Percentiles rank a stretch among this genome's conserved stretches.
Conservation (phyloP, 2,888 invertebrate genomes). For the Mythimna lalbum region DNA sequence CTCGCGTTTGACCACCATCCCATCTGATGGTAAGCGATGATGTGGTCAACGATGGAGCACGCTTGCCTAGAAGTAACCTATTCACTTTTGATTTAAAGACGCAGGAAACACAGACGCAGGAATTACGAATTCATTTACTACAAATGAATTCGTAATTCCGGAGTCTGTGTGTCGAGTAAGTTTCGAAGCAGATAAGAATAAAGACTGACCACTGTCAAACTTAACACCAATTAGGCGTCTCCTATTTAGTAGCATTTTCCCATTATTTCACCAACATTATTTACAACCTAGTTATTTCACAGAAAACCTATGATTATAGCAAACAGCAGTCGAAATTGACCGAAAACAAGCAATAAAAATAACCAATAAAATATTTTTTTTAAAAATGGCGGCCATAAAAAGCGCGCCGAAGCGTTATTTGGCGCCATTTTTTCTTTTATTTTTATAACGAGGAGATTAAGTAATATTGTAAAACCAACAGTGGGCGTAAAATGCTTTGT, state of each 20-base stretch:
- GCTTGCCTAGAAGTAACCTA: too few relatives aligned
- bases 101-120: too few relatives aligned
- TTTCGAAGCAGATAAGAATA: background rate
- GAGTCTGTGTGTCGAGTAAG: too few relatives aligned
- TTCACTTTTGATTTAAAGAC: too few relatives aligned
- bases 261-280: constrained; percentile 47
- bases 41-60: too few relatives aligned
- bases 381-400: constrained; percentile 69
- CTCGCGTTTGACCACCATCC: too few relatives aligned
- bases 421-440: constrained; percentile 78
- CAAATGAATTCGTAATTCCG: too few relatives aligned
- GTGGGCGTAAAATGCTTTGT: constrained; percentile 81
- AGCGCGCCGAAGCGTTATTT: constrained; percentile 67
- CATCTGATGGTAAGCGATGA: too few relatives aligned
- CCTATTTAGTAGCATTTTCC: constrained; percentile 38
- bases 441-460: constrained; percentile 79
- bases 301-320: constrained; percentile 70
- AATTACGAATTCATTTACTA: too few relatives aligned
- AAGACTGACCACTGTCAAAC: constrained; percentile 4
- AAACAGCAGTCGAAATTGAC: constrained; percentile 69
- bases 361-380: constrained; percentile 71
- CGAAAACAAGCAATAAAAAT: constrained; percentile 72
- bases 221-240: constrained; percentile 20
- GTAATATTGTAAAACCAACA: constrained; percentile 87
- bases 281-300: constrained; percentile 63